Base-by-base conservation (phyloP, 2,797 vertebrate species). In the Macropodus opercularis region DNA sequence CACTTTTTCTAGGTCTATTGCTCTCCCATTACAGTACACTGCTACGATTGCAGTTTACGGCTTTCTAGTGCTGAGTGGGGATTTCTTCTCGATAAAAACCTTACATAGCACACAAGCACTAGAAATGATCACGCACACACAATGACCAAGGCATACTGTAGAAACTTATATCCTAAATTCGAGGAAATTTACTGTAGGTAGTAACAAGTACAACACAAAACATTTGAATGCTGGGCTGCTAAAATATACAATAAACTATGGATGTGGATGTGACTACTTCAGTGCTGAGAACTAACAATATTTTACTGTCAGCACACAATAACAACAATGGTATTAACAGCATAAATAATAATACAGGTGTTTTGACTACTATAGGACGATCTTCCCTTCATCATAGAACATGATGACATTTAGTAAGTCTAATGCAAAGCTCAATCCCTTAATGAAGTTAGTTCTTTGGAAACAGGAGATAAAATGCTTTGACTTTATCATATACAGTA, bases 41-140 rank as follows among this genome's bases (percentile, higher is more conserved):
- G 87, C 90, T 86, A 72, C 75, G 76, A 27, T 79, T 90, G 88
- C 85, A 89, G 77, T 91, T 92, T 89, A 70, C 76, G 65, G 69
- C 68, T 61, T 8, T 17, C 47, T 47, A 63, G 79, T 90, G 91
- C 92, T 92, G 91, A 91, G 80, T 87, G 55, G 50, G 81, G 79
- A 78, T 62, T 92, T 87, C 75, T 81, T 66, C 40, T 10, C 27
- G 61, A 56, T 57, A n/a, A 80, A 77, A 82, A 82, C 71, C 51
- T 43, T 40, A 46, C 32, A 53, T 24, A 54, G 36, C 31, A 56
- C 50, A 67, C 31, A 60, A n/a, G 46, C 36, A n/a, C 31, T n/a
- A n/a, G n/a, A n/a, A n/a, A n/a, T n/a, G n/a, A n/a, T 18, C 32
- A 32, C 15, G 53, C 48, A 41, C 48, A 49, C 53, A 48, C 23